Evolutionary conservation across 2,113 vertebrate genomes (phyloP).

Genomic region (Pachypanchax playfairii): DNA sequence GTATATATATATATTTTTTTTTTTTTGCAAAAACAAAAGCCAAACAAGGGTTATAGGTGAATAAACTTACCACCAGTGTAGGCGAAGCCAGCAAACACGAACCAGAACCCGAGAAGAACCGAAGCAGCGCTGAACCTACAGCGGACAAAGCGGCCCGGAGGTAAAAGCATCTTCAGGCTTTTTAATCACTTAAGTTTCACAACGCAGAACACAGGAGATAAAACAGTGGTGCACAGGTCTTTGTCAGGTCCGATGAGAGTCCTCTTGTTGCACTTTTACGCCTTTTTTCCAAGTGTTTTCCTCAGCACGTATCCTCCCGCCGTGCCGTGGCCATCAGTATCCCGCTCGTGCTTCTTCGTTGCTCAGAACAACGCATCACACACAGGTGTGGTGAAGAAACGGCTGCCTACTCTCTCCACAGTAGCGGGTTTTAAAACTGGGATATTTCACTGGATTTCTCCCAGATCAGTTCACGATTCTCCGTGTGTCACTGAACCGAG

Average conservation of each 20-base stretch:
- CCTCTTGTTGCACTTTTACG: conserved; percentile 55
- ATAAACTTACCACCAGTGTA: conserved; percentile 79
- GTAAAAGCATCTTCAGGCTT: conserved; percentile 70
- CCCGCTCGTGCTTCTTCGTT: conserved; percentile 72
- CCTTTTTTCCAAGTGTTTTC: conserved; percentile 54
- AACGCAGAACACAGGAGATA: conserved; percentile 29
- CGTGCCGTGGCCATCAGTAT: conserved; percentile 67
- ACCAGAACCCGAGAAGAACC: conserved; percentile 68
- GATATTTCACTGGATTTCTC: conserved; percentile 23
- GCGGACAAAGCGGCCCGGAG: conserved; percentile 79
- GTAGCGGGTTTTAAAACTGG: conserved; percentile 9
- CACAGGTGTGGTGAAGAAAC: conserved; percentile 81
- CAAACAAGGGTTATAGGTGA: not conserved
- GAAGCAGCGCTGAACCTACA: conserved; percentile 68
- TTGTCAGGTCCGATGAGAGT: conserved; percentile 53
- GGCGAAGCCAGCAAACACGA: conserved; percentile 72
- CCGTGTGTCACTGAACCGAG: conserved; percentile 18
- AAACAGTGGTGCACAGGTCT: conserved; percentile 27
- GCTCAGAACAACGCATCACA: conserved; percentile 82
- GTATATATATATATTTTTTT: too few species aligned
- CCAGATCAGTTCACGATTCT: conserved; percentile 43
- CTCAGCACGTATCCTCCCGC: conserved; percentile 71
- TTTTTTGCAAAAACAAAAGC: not conserved
- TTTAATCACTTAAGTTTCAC: conserved; percentile 67
- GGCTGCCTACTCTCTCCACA: conserved; percentile 46